Conservation (phyloP, 2,113 vertebrate genomes). For the Myiozetetes cayanensis region DNA sequence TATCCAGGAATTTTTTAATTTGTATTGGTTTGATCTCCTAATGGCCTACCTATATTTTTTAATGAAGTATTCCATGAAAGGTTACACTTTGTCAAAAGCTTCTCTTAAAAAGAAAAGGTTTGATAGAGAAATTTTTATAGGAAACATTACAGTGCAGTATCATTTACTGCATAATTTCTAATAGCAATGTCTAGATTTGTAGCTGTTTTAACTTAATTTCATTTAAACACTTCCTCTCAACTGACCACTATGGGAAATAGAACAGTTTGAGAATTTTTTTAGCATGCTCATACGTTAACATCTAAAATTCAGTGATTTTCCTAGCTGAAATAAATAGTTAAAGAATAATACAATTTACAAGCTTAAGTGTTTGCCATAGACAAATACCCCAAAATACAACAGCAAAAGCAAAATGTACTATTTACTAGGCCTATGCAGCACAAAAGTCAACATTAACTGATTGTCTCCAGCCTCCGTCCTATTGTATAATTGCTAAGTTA, state of each 20-base stretch:
- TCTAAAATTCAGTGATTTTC: neutral
- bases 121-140: neutral
- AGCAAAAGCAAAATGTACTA: neutral
- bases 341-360: neutral
- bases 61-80: neutral
- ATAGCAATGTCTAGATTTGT: neutral
- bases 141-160: neutral
- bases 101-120: neutral
- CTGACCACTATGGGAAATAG: neutral
- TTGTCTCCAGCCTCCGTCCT: neutral
- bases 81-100: neutral
- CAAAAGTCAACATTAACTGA: neutral
- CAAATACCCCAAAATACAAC: neutral
- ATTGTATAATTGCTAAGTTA: neutral
- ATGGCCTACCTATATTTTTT: neutral
- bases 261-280: neutral
- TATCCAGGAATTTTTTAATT: neutral
- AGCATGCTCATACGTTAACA: neutral
- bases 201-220: neutral
- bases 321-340: neutral
- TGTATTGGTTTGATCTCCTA: neutral
- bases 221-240: neutral
- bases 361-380: neutral
- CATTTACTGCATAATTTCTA: neutral
- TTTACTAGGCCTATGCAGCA: neutral